Evolutionary conservation across 2,797 vertebrate species (phyloP), one percentile per base, ranked within the genome.

Genomic region (Aythya fuligula): DNA sequence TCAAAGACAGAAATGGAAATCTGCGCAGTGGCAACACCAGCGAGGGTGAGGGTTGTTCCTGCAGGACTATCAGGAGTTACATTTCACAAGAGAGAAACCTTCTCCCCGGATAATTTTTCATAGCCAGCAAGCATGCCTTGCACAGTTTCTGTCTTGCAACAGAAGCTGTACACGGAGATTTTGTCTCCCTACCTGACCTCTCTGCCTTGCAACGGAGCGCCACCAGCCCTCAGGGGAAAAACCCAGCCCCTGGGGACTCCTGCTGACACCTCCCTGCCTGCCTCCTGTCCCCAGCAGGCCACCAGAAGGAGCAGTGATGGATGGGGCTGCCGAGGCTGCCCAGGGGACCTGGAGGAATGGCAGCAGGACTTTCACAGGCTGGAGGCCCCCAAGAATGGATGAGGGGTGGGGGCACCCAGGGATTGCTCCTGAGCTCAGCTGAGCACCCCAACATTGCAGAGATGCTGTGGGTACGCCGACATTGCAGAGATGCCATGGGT

Each of bases 131-230:
- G n/a, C 61, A 77, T 85, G 65, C 60, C 76, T 86, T 90, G 77
- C 91, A 54, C 69, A 95, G 88, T 86, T 93, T 96, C 85, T 95
- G 60, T 79, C 62, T 94, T 96, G 86, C 90, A 80, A 93, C 84
- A 94, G 67, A 85, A 89, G 43, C 43, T 54, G 51, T 47, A 43
- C 5, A 28, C 0, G 0, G 21, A 85, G 57, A 49, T 51, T 71
- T 45, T 38, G 54, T 67, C 75, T 92, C 81, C 81, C 32, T 82
- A 16, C 58, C 43, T 89, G 94, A 74, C 72, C 90, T 76, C n/a
- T 22, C 5, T 0, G 8, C 22, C 39, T 85, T 90, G 69, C 57
- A 45, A 79, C 11, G 62, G 43, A 87, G 43, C 25, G 27, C 21
- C 14, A 3, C 27, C 71, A 84, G 71, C 13, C 57, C 72, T 71